phyloP scores from a whole-genome alignment of 1,140 invertebrate species.

The Mya arenaria region DNA sequence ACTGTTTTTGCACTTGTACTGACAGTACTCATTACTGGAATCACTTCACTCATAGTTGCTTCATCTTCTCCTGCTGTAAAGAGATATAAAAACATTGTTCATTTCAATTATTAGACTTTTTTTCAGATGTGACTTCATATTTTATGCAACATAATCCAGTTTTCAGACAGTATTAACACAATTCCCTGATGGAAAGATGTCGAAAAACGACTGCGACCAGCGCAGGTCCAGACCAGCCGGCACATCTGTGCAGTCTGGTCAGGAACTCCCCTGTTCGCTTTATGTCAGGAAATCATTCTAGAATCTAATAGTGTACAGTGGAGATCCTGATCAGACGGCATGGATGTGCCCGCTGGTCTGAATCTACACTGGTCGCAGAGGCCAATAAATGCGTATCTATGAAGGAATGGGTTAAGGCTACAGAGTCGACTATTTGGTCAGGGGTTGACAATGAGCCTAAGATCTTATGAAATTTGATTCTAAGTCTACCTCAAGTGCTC shows the following conservation, averaged over 20 bases:
- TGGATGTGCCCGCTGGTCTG: not conserved
- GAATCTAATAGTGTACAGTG: not conserved
- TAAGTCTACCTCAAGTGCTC: too few species aligned
- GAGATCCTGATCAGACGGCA: not conserved
- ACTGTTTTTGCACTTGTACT: constrained; percentile 18
- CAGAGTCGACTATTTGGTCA: too few species aligned
- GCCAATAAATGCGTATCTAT: too few species aligned
- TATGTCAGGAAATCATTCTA: not conserved
- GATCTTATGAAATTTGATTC: too few species aligned
- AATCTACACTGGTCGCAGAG: too few species aligned
- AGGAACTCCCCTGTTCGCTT: not conserved
- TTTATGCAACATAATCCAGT: not conserved
- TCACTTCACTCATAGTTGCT: constrained; percentile 5
- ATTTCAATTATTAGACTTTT: not conserved
- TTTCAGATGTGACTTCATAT: not conserved
- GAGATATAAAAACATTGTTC: constrained; percentile 15
- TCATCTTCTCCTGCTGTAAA: constrained; percentile 21
- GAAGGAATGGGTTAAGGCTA: too few species aligned
- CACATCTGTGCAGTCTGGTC: not conserved
- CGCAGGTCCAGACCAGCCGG: too few species aligned
- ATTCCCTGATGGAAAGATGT: too few species aligned
- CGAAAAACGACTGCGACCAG: too few species aligned
- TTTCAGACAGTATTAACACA: constrained; percentile 13
- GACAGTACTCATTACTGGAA: constrained; percentile 1
- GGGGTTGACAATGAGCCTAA: too few species aligned